Evolutionary conservation across 2,888 invertebrate species (phyloP), one percentile per base, ranked within the genome.

Genomic region (Galerucella calmariensis): DNA sequence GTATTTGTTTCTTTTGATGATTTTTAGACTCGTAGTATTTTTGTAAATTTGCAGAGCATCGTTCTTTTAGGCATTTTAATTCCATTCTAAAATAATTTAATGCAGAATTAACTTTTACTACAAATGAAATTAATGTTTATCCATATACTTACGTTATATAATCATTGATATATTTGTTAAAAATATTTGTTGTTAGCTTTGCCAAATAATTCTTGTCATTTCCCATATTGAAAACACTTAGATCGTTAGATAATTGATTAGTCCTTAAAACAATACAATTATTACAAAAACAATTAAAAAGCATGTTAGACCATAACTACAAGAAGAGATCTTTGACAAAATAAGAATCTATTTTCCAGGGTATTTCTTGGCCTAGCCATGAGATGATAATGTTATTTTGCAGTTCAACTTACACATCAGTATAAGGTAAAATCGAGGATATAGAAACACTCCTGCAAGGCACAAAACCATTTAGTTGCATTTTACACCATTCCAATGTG

Each of bases 1-100:
- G 96, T 56, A 97, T 92, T 84, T 94, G 95, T 84, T 96, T 96
- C 88, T 99, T 99, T 81, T 97, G 95, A 87, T 99, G 99, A 81
- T 95, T 95, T 86, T 97, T 97, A 46, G 94, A 94, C 59, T 94
- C 94, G 85, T 99, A 99, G 86, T 97, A 99, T 74, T 92, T 91
- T 73, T 94, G 93, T 53, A 99, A 89, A 76, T 95, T 92, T 10
- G 90, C 87, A 0, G 93, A 89, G 81, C 95, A 94, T 81, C 94
- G 94, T 16, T 94, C 94, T 77, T 93, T 93, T 24, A 99, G 89
- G 78, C 94, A 92, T 74, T 93, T 91, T 0, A 91, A 89, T 88
- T 98, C 98, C 69, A 93, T 88, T 46, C 90, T 90, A 80, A 73
- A 88, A 87, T 3, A 53, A 48, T 4, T 12, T 11, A 48, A 12